Base-by-base conservation (phyloP, 2,113 vertebrate genomes). In the Rhinoptilus africanus region DNA sequence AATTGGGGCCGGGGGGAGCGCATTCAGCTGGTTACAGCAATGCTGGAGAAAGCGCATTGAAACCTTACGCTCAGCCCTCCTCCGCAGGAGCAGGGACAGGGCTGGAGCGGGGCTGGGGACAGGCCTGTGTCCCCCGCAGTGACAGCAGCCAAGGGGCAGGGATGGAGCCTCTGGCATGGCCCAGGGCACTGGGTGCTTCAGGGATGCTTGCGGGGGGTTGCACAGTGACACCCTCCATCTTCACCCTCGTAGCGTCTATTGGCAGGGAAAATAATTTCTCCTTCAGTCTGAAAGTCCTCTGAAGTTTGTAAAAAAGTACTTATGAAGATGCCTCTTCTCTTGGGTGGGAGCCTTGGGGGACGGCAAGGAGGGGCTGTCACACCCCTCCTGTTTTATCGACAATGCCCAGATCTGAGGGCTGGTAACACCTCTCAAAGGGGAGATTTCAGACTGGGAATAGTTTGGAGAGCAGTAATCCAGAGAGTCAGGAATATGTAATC, bases 301-400 rank as follows among this genome's bases (percentile, higher is more conserved):
- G 63, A 30, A 62, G 12, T 41, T 59, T 78, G 14, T 50, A 19
- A 16, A 74, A 85, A 59, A 7, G 10, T n/a, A 20, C 66, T 86
- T 75, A 34, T 0, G 0, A 45, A 85, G 22, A 54, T 0, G 1
- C 26, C 28, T 86, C 7, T 2, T 17, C 16, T 74, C 48, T 64
- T 4, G 2, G 7, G 27, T 45, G 47, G 59, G 54, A 81, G 34
- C 39, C 34, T 20, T 57, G 35, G n/a, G 4, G 22, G 8, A 17
- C 0, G 60, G 26, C 0, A 5, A 78, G 74, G 74, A 82, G 41
- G 32, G 20, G 32, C 66, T 53, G 69, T 32, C 37, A 15, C 47
- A n/a, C 6, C n/a, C 10, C 32, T 83, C 37, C 45, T 76, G 53
- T n/a, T 73, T 34, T 27, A 64, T 35, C 51, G 88, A 35, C 77